Conservation (phyloP, 2,113 vertebrate genomes). For the Haplochromis burtoni region DNA sequence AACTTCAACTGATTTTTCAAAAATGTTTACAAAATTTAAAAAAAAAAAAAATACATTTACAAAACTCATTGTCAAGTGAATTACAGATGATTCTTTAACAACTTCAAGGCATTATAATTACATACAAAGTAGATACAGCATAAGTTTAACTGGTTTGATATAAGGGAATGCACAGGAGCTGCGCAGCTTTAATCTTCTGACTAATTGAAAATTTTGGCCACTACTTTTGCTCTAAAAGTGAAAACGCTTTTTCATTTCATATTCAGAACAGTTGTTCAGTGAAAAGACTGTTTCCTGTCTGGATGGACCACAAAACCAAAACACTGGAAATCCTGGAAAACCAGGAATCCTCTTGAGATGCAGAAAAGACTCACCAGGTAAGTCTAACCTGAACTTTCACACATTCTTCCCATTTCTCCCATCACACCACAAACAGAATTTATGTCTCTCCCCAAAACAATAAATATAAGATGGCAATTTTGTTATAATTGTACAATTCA, state of each 20-base stretch:
- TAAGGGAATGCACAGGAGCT: slow-evolving; percentile 41
- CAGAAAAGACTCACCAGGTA: neutral
- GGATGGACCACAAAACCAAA: neutral
- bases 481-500: neutral
- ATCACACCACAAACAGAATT: neutral
- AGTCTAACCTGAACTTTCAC: neutral
- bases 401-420: neutral
- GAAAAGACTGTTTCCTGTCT: neutral
- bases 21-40: neutral
- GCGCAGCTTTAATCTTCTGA: neutral
- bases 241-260: neutral
- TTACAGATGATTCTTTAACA: neutral
- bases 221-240: neutral
- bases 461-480: neutral
- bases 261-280: neutral
- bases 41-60: neutral
- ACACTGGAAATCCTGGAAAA: neutral
- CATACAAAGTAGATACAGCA: neutral
- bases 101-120: slow-evolving; percentile 33
- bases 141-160: neutral
- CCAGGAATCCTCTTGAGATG: neutral
- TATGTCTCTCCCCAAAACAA: neutral
- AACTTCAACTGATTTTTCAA: slow-evolving; percentile 22
- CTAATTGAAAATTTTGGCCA: neutral
- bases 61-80: neutral